A percentile compares a stretch with the other conserved stretches of the same genome.
phyloP scores from a whole-genome alignment of 2,113 vertebrate genomes.

The Periophthalmodon schlosseri region DNA sequence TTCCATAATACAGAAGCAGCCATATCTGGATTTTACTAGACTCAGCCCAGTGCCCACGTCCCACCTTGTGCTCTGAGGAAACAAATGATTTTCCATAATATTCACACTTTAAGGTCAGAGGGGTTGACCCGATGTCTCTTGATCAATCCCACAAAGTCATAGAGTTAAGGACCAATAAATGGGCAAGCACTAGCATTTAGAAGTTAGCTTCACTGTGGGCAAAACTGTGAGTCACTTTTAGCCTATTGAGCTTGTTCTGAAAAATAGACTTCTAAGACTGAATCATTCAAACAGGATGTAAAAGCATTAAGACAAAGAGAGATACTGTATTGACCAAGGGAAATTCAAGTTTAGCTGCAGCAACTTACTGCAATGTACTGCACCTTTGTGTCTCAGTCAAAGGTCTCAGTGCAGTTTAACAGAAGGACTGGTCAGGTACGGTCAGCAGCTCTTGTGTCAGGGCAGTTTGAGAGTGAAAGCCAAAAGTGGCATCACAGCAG shows the following conservation, averaged over 20 bases:
- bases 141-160: constrained; percentile 32
- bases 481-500: too few relatives aligned
- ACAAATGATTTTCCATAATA: constrained; percentile 61
- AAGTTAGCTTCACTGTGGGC: not conserved
- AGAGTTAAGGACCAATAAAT: not conserved
- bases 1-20: not conserved
- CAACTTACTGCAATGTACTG: too few relatives aligned
- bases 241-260: not conserved
- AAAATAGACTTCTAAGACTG: not conserved
- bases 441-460: too few relatives aligned
- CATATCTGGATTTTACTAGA: not conserved
- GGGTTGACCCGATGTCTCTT: constrained; percentile 34
- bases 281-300: not conserved
- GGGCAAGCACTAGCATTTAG: not conserved
- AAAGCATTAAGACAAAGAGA: too few relatives aligned
- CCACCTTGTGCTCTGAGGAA: constrained; percentile 27
- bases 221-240: not conserved
- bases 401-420: too few relatives aligned
- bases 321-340: too few relatives aligned
- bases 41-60: not conserved
- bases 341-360: too few relatives aligned
- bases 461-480: too few relatives aligned
- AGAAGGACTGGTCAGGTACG: too few relatives aligned
- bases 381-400: too few relatives aligned
- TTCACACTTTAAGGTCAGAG: constrained; percentile 40